phyloP scores from a whole-genome alignment of 2,888 invertebrate genomes.

The Tenthredo scrophulariae region DNA sequence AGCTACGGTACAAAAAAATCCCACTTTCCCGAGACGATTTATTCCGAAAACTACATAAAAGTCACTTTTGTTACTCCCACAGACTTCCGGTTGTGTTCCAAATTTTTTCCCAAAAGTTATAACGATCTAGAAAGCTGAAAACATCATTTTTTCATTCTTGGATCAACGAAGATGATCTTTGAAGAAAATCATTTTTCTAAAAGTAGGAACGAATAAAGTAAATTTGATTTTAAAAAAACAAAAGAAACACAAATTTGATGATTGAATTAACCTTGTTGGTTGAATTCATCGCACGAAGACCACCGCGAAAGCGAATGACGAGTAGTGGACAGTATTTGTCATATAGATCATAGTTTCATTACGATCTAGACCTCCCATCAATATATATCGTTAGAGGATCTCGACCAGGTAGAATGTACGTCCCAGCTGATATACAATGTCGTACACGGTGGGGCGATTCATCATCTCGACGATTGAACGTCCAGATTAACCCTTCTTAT shows the following conservation, averaged over 20 bases:
- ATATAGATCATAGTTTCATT: slow-evolving; percentile 58
- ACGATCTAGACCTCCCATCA: slow-evolving; percentile 29
- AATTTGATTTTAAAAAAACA: not conserved
- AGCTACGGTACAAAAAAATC: not conserved
- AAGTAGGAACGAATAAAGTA: not conserved
- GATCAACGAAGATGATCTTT: not conserved
- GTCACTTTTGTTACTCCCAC: not conserved
- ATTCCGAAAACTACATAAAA: not conserved
- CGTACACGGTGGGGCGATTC: slow-evolving; percentile 1
- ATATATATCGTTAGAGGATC: slow-evolving; percentile 22
- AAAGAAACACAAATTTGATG: not conserved
- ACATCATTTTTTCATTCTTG: not conserved
- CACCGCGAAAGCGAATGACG: slow-evolving; percentile 60
- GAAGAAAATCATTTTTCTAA: not conserved
- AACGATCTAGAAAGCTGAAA: not conserved
- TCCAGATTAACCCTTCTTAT: slow-evolving; percentile 30
- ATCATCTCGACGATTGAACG: slow-evolving; percentile 29
- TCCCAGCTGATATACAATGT: not conserved
- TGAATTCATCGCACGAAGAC: slow-evolving; percentile 54
- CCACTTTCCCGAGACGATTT: not conserved
- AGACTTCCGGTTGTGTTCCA: not conserved
- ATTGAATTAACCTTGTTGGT: no score
- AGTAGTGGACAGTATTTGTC: slow-evolving; percentile 66
- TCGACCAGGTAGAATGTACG: slow-evolving; percentile 10
- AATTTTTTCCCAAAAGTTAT: not conserved